These are phyloP conservation scores for Mantis religiosa DNA, from an alignment of 2,888 invertebrate species.

Conservation along the genomic window DNA sequence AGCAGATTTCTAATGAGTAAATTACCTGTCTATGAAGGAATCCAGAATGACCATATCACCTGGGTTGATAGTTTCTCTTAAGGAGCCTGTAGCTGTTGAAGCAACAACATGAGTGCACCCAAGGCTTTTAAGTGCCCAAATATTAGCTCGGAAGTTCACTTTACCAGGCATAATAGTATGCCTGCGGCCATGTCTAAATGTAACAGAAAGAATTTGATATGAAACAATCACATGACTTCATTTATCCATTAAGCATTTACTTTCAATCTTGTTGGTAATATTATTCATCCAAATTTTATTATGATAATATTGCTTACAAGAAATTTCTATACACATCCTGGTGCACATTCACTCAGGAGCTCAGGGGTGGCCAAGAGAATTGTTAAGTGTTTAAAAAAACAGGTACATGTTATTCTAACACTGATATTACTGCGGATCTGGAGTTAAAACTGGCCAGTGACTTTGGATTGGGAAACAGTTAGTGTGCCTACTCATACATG, in stretches of 20 bases:
- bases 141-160: conserved; percentile 94
- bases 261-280: too few species aligned
- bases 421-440: too few species aligned
- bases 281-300: neutral
- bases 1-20: neutral
- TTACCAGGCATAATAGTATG: conserved; percentile 75
- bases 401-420: too few species aligned
- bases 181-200: conserved; percentile 56
- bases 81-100: conserved; percentile 91
- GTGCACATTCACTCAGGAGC: too few species aligned
- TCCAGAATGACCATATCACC: conserved; percentile 88
- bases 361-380: neutral
- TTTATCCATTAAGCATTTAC: too few species aligned
- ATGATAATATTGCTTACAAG: neutral
- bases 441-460: too few species aligned
- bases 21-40: conserved; percentile 74
- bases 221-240: too few species aligned
- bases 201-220: neutral
- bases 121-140: conserved; percentile 81
- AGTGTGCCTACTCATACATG: too few species aligned
- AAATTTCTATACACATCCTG: neutral
- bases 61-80: conserved; percentile 78
- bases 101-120: conserved; percentile 92
- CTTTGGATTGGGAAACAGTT: too few species aligned
- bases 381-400: neutral